Conservation (phyloP, 2,797 vertebrate species). For the Petrocephalus schoutedeni region DNA sequence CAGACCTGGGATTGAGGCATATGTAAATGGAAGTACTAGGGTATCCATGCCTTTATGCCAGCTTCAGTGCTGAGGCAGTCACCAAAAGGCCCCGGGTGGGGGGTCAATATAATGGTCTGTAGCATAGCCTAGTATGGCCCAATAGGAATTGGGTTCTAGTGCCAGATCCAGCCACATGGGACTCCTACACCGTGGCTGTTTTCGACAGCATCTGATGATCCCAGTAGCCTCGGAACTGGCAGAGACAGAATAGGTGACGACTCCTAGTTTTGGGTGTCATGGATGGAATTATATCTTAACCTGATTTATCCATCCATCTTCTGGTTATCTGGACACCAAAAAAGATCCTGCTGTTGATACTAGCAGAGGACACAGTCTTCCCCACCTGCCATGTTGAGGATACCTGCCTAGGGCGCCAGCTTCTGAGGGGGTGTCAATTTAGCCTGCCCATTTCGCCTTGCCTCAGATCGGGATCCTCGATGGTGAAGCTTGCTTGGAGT, state of each 20-base stretch:
- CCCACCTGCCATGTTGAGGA: background rate
- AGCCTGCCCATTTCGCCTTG: no score
- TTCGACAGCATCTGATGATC: background rate
- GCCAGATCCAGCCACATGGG: background rate
- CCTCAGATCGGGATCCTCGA: no score
- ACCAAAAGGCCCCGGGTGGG: background rate
- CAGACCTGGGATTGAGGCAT: background rate
- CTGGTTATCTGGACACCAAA: background rate
- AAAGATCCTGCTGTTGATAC: background rate
- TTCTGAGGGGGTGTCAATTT: no score
- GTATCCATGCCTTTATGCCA: background rate
- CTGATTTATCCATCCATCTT: background rate
- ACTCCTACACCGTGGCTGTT: background rate
- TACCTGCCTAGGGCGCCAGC: no score
- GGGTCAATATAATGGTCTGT: background rate
- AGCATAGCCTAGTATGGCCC: background rate
- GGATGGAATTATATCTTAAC: background rate
- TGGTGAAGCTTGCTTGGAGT: no score
- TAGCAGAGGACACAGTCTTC: background rate
- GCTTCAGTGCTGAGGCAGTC: background rate
- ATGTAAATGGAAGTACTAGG: constrained; percentile 1
- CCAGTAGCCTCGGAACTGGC: background rate
- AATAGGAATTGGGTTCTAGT: background rate
- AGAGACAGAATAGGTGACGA: background rate
- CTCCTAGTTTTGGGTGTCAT: background rate